Evolutionary conservation across 2,797 vertebrate species (phyloP), one percentile per base, ranked within the genome.

Genomic region (Anguilla obscura): DNA sequence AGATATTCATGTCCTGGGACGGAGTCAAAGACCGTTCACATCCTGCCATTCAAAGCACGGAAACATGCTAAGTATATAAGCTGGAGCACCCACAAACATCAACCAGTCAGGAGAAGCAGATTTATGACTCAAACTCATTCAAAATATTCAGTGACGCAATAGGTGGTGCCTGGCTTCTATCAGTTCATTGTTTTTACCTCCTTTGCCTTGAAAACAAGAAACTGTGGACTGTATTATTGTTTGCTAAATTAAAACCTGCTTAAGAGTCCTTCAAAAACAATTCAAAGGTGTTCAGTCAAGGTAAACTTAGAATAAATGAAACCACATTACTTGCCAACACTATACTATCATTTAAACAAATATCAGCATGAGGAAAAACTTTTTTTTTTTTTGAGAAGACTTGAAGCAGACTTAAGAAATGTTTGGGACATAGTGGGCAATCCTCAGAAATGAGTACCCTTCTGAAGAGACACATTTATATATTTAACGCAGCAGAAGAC

Each of bases 1-100:
- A 89, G 91, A 94, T 91, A 94, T 93, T 93, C 84, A 1, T 52
- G 88, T 90, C 33, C 91, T 91, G 87, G 92, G 92, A 93, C 88
- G 89, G 90, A 90, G 87, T 92, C 92, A 92, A 89, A 52, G 86
- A 89, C 92, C 94, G 91, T 94, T 94, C 95, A 94, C 94, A 95
- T 96, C 95, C 95, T 96, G 95, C 92, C 90, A 94, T 95, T 95
- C 90, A 94, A 93, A 93, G 18, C 84, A 91, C 93, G 95, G 95
- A 95, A 94, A 90, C 87, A 87, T 85, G 89, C 90, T 87, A 89
- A 80, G 91, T 92, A 92, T 88, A 56, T 88, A 90, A 33, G 85
- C 86, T 7, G 89, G 33, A 60, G 85, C 88, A 84, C 76, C 85
- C 48, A 83, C 40, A 18, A 66, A 45, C 58, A 71, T 63, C 76